Percentiles rank a stretch among this genome's conserved stretches.
Conservation (phyloP, 2,113 vertebrate species). For the Tragelaphus buxtoni region DNA sequence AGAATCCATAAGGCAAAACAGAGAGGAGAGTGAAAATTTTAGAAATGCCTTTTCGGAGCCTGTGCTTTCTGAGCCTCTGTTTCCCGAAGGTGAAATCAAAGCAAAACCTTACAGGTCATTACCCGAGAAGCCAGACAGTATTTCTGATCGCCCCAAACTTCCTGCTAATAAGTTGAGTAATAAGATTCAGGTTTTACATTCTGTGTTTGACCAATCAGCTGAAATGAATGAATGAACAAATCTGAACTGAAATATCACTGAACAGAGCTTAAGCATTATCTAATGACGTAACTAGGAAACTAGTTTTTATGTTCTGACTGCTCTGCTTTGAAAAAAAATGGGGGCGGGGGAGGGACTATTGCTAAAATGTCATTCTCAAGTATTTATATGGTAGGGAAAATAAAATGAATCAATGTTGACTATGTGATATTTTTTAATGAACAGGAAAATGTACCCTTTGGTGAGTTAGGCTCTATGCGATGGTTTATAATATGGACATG, state of each 20-base stretch:
- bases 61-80: slow-evolving; percentile 22
- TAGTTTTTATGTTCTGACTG: neutral
- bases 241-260: neutral
- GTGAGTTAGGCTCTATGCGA: neutral
- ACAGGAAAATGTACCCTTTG: neutral
- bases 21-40: slow-evolving; percentile 24
- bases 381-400: slow-evolving; percentile 26
- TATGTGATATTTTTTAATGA: slow-evolving; percentile 9
- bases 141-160: neutral
- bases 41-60: slow-evolving; percentile 66
- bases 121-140: slow-evolving; percentile 29
- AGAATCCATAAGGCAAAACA: slow-evolving; percentile 57
- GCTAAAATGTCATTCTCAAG: slow-evolving; percentile 21
- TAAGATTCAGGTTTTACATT: slow-evolving; percentile 73
- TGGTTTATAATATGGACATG: neutral
- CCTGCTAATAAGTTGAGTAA: slow-evolving; percentile 38
- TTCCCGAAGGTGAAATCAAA: slow-evolving; percentile 61
- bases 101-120: slow-evolving; percentile 62
- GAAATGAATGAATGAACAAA: slow-evolving; percentile 50
- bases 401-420: slow-evolving; percentile 25
- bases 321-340: neutral
- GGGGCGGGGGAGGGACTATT: neutral
- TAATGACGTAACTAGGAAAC: neutral
- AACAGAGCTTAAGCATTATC: neutral
- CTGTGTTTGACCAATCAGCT: slow-evolving; percentile 67